Base-by-base conservation (phyloP, 1,140 invertebrate genomes). In the silkworm (Bombyx mori) region DNA sequence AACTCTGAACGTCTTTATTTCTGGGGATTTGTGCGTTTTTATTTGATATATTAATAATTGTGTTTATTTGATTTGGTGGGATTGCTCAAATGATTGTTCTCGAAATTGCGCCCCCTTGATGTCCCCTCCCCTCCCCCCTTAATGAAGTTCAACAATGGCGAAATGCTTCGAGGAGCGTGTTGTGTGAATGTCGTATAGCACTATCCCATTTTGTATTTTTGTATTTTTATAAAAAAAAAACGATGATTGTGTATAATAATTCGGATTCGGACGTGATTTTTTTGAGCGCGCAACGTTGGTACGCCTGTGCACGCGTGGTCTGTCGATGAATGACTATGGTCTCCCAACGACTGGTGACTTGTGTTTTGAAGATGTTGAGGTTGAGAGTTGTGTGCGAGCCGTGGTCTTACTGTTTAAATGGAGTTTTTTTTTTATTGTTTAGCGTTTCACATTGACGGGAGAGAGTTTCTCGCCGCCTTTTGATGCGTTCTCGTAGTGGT, bases 131-230 rank as follows among this genome's bases (percentile, higher is more conserved):
- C 76, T 71, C 69, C 70, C n/a, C n/a, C 10, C 3, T 54, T 12
- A 22, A 46, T 44, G 63, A 67, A 64, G 60, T 43, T 44, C 42
- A 44, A 49, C 26, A 45, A 66, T 68, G 73, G 66, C 71, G 69
- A 66, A 68, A 65, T 63, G 76, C 69, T 71, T 77, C 73, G 62
- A 18, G 12, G 64, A 44, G 53, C 12, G 53, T 43, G 42, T 43
- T 10, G 8, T 65, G 51, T 66, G 75, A 78, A 60, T 79, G 76
- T 49, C 10, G 54, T 42, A 69, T 82, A 73, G 79, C 79, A 77
- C 79, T 82, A 81, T 86, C 80, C 82, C 82, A 76, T 86, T 86
- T 86, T 86, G 82, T 86, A 86, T 86, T 86, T 86, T 86, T 86
- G 78, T 86, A 86, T 86, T 86, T 86, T 86, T 86, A 86, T 86